These are phyloP conservation scores for Bufo gargarizans DNA, from an alignment of 2,113 vertebrate species.

Conservation along the genomic window DNA sequence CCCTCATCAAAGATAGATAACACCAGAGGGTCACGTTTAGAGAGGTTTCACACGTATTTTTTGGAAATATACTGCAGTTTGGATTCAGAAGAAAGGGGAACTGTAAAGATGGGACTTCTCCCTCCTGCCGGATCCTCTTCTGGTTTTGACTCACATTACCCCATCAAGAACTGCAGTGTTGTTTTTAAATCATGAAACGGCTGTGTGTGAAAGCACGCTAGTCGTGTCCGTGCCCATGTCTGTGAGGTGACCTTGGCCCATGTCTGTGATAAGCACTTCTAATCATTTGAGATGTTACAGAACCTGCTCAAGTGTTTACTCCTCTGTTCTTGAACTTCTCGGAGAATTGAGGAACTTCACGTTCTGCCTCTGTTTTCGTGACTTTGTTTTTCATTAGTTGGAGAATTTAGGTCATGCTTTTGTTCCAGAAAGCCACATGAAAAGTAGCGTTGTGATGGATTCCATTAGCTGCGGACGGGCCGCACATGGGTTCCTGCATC, in stretches of 20 bases:
- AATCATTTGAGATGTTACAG: not conserved
- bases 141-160: too few species aligned
- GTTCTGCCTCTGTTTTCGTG: not conserved
- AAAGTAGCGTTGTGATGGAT: not conserved
- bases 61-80: too few species aligned
- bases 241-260: not conserved
- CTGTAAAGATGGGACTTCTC: too few species aligned
- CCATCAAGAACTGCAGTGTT: too few species aligned
- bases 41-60: too few species aligned
- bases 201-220: too few species aligned
- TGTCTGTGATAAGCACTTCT: not conserved
- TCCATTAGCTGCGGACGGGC: not conserved
- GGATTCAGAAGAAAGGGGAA: too few species aligned
- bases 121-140: too few species aligned
- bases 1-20: too few species aligned
- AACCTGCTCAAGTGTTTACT: not conserved
- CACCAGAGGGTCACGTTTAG: too few species aligned
- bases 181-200: too few species aligned
- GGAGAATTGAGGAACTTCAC: not conserved
- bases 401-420: not conserved
- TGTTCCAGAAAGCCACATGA: not conserved
- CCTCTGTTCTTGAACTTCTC: not conserved
- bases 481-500: not conserved
- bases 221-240: not conserved
- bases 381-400: constrained; percentile 12